Conservation (phyloP, 2,113 vertebrate species). For the Engystomops pustulosus region DNA sequence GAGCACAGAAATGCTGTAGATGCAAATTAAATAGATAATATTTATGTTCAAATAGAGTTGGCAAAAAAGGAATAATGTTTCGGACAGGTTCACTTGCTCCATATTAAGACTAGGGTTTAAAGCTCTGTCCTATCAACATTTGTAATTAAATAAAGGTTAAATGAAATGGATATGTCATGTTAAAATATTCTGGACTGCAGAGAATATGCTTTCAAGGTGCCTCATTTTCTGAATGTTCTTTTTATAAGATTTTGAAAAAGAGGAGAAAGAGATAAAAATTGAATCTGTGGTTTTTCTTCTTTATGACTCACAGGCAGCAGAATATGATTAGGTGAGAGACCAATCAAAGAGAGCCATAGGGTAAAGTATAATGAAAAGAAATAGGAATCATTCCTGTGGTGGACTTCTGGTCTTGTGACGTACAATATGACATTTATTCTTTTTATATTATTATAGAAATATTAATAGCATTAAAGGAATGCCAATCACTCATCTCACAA, state of each 20-base stretch:
- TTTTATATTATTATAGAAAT: conserved; percentile 42
- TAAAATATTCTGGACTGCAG: conserved; percentile 25
- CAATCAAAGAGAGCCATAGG: conserved; percentile 55
- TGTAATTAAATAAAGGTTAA: conserved; percentile 48
- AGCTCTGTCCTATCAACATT: conserved; percentile 10
- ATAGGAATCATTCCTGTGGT: conserved; percentile 48
- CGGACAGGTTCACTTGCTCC: not conserved
- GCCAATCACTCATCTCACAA: conserved; percentile 30
- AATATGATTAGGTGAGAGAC: conserved; percentile 52
- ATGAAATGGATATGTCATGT: conserved; percentile 22
- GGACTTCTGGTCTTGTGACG: conserved; percentile 49
- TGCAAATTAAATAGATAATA: not conserved
- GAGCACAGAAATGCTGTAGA: not conserved
- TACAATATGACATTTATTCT: conserved; percentile 53
- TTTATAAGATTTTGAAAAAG: conserved; percentile 37
- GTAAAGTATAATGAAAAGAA: conserved; percentile 56
- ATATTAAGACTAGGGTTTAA: not conserved
- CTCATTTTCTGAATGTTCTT: conserved; percentile 36
- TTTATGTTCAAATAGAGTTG: not conserved
- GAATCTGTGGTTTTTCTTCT: conserved; percentile 39
- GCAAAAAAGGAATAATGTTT: conserved; percentile 1
- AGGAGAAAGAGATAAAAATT: conserved; percentile 43
- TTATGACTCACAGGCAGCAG: conserved; percentile 54
- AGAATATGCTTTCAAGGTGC: conserved; percentile 35
- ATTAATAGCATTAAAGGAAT: conserved; percentile 47